These are phyloP conservation scores for Rachycentron canadum DNA, from an alignment of 2,797 vertebrate genomes.

Conservation along the genomic window DNA sequence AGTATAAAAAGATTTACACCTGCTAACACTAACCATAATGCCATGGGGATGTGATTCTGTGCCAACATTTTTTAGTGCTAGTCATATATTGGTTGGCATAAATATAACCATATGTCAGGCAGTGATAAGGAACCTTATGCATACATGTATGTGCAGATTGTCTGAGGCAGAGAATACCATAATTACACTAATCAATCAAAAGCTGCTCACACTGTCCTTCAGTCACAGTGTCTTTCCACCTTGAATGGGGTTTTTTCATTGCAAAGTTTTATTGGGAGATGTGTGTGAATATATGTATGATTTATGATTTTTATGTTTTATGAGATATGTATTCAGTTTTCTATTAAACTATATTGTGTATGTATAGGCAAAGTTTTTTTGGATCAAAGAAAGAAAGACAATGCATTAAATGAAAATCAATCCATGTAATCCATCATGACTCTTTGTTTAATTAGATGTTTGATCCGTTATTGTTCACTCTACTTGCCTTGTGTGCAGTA, in stretches of 20 bases:
- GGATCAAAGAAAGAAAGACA: background rate
- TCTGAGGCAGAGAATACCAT: background rate
- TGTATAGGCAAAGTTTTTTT: background rate
- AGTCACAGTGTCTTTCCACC: background rate
- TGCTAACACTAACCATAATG: background rate
- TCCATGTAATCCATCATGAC: background rate
- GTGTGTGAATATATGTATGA: background rate
- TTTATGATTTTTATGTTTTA: background rate
- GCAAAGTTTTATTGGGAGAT: background rate
- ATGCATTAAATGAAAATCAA: background rate
- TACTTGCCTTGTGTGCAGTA: background rate
- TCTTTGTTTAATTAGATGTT: background rate
- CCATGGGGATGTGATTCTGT: slow-evolving; percentile 4
- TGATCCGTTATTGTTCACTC: background rate
- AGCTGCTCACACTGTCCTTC: background rate
- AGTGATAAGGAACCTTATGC: slow-evolving; percentile 27
- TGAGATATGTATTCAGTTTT: background rate
- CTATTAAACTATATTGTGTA: background rate
- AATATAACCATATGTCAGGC: slow-evolving; percentile 35
- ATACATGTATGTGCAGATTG: slow-evolving; percentile 18
- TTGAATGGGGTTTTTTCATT: background rate
- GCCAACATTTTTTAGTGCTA: slow-evolving; percentile 11
- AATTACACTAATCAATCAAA: slow-evolving; percentile 4
- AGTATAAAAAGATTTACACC: slow-evolving; percentile 35
- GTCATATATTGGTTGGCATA: slow-evolving; percentile 5